Base-by-base conservation (phyloP, 2,797 vertebrate species). In the Chloroceryle inda region DNA sequence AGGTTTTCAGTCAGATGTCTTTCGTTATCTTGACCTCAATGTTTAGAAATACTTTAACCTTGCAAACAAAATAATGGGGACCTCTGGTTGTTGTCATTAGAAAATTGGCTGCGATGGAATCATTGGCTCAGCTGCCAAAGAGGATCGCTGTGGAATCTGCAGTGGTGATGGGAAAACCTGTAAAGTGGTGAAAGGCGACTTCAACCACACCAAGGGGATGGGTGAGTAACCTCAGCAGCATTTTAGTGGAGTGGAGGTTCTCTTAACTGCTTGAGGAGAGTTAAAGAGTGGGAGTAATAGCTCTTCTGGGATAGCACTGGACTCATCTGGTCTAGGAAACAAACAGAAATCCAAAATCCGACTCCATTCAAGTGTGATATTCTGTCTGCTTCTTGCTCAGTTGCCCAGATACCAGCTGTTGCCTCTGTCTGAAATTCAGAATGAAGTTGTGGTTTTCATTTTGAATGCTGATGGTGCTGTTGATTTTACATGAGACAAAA, bases 101-200 rank as follows among this genome's bases (percentile, higher is more conserved):
- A 99, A 98, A 98, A 99, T 99, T 24, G 99, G 99, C 97, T 99
- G 99, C 53, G 99, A 99, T 18, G 98, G 99, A 88, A 98, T 99
- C 97, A 99, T 99, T 16, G 99, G 99, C 74, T 99, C 99, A 1
- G 98, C 97, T 1, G 99, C 99, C 85, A 99, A 99, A 93, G 99
- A 99, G 96, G 99, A 99, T 97, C 98, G 98, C 63, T 99, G 99
- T 61, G 99, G 99, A 3, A 94, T 99, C 82, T 99, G 99, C 95
- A 99, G 98, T 17, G 99, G 99, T 13, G 99, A 99, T 4, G 99
- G 99, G 8, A 99, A 98, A 96, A 99, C 99, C 92, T 99, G 99
- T 97, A 99, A 98, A 73, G 99, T 99, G 49, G 98, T 99, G 69
- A 99, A 99, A 96, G 99, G 99, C 29, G 99, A 99, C 97, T 99